A percentile compares a stretch with the other conserved stretches of the same genome.
Evolutionary conservation across 1,140 invertebrate species (phyloP).

Genomic region (Rhopalosiphum maidis): DNA sequence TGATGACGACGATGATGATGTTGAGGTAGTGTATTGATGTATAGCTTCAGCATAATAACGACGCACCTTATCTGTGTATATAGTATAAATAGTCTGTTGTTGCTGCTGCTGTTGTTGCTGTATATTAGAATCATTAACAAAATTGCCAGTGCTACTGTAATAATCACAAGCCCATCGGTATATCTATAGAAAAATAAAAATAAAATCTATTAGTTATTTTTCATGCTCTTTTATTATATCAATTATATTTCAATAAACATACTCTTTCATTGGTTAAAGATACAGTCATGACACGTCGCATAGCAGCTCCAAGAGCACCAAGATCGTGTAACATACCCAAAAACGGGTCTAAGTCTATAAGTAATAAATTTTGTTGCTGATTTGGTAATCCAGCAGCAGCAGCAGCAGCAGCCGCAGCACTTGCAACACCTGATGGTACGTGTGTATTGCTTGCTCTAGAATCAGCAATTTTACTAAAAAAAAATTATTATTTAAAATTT

Average conservation of each 20-base stretch:
- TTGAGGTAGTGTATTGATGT: conserved; percentile 4
- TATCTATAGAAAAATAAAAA: conserved; percentile 20
- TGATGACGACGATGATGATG: background rate
- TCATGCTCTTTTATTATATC: background rate
- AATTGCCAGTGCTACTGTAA: background rate
- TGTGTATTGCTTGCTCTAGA: background rate
- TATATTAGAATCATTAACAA: background rate
- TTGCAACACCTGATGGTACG: background rate
- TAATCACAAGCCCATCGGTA: conserved; percentile 48
- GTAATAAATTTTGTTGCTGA: conserved; percentile 19
- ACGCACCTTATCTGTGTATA: conserved; percentile 31
- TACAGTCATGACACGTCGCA: conserved; percentile 90
- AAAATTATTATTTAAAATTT: background rate
- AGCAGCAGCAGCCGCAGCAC: too few species aligned
- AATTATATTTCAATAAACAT: background rate
- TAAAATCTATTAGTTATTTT: background rate
- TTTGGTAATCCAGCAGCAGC: background rate
- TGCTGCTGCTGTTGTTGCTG: background rate
- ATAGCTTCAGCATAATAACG: conserved; percentile 37
- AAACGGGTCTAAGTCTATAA: conserved; percentile 35
- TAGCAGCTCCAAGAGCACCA: conserved; percentile 92
- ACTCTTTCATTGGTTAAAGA: conserved; percentile 76
- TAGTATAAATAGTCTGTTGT: conserved; percentile 35
- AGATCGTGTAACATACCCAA: conserved; percentile 72
- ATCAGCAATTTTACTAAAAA: conserved; percentile 34